Percentiles rank a stretch among this genome's conserved stretches.
phyloP scores from a whole-genome alignment of 2,797 vertebrate species.

The Mormyrus proboscirostris region DNA sequence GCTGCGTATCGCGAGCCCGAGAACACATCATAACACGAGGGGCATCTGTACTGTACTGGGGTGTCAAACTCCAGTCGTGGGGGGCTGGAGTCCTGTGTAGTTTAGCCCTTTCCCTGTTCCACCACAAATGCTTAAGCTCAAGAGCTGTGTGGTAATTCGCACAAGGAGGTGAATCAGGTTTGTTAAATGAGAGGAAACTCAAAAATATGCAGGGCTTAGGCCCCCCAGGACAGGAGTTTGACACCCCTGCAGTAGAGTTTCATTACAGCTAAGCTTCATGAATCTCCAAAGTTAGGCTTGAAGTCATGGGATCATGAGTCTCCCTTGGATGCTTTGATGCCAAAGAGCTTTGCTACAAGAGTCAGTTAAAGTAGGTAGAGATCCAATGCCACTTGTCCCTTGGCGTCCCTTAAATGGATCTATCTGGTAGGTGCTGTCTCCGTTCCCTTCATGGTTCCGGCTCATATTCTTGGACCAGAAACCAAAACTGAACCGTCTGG shows the following conservation, averaged over 20 bases:
- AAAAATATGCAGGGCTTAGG: neutral
- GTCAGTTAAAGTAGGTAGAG: neutral
- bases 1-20: too few relatives aligned
- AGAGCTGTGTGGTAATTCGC: too few relatives aligned
- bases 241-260: neutral
- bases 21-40: neutral
- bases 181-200: neutral
- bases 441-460: neutral
- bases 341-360: neutral
- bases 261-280: neutral
- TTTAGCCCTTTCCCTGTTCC: neutral
- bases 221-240: neutral
- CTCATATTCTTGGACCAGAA: neutral
- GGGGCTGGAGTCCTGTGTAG: too few relatives aligned
- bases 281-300: neutral
- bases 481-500: neutral
- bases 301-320: neutral
- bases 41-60: neutral
- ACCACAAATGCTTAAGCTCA: neutral
- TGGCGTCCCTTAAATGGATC: neutral
- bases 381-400: neutral
- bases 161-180: neutral
- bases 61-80: too few relatives aligned
- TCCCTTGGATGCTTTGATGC: neutral
- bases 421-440: neutral